These are phyloP conservation scores for Drosophila micromelanica DNA, from an alignment of 1,140 invertebrate genomes.

Conservation along the genomic window DNA sequence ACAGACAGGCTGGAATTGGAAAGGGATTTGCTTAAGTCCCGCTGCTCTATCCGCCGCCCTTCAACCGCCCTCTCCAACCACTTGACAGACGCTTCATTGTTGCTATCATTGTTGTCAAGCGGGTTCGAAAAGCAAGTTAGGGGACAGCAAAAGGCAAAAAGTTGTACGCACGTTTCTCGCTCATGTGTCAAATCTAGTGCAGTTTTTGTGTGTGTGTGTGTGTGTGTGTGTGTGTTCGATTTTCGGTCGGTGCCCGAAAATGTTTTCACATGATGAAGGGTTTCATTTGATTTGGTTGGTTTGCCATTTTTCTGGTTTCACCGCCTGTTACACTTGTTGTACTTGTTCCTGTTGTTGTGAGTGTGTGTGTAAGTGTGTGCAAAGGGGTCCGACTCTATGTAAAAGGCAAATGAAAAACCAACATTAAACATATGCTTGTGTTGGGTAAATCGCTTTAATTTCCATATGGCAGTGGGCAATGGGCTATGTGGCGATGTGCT, in stretches of 20 bases:
- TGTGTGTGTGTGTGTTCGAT: conserved; percentile 41
- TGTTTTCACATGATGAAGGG: conserved; percentile 76
- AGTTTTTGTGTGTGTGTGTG: neutral
- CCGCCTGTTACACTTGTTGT: conserved; percentile 53
- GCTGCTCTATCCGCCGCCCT: neutral
- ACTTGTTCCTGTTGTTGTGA: conserved; percentile 21
- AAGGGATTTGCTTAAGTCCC: conserved; percentile 58
- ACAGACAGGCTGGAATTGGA: conserved; percentile 27
- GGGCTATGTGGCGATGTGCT: conserved; percentile 3
- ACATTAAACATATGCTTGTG: conserved; percentile 74
- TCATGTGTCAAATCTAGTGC: conserved; percentile 55
- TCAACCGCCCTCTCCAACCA: no score
- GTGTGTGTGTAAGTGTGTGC: conserved; percentile 12
- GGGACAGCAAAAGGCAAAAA: conserved; percentile 4
- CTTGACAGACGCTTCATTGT: conserved; percentile 40
- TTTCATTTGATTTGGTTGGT: conserved; percentile 78
- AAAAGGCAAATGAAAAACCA: conserved; percentile 70
- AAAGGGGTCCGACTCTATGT: neutral
- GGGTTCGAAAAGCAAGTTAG: conserved; percentile 1
- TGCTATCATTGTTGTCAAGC: conserved; percentile 46
- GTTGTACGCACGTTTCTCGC: conserved; percentile 45
- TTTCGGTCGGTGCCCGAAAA: conserved; percentile 62
- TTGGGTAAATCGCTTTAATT: conserved; percentile 70
- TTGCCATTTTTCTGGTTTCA: conserved; percentile 78
- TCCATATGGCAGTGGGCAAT: conserved; percentile 58